Conservation (phyloP, 2,888 invertebrate genomes). For the Pseudanteris insignis region DNA sequence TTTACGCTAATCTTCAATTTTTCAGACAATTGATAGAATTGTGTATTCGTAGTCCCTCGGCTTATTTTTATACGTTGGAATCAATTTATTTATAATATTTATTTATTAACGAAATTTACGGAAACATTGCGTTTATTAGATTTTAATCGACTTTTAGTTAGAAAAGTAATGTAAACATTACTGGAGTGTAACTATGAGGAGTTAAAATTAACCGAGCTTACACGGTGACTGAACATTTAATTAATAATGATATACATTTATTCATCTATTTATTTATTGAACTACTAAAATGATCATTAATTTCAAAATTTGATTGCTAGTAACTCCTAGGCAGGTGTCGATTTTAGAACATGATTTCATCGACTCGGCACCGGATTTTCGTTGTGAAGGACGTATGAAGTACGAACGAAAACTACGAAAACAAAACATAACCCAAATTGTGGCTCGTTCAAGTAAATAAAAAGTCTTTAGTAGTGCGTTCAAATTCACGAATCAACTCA, state of each 20-base stretch:
- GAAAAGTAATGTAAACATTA: conserved; percentile 18
- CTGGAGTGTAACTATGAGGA: conserved; percentile 19
- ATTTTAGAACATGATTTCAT: conserved; percentile 29
- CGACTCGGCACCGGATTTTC: conserved; percentile 27
- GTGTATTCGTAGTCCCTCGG: conserved; percentile 35
- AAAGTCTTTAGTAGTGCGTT: conserved; percentile 23
- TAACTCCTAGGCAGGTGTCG: conserved; percentile 19
- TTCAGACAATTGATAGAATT: conserved; percentile 1
- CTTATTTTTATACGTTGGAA: conserved; percentile 20
- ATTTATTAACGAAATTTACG: conserved; percentile 31
- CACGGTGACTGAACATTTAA: conserved; percentile 17
- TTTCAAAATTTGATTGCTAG: conserved; percentile 10
- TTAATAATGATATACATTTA: conserved; percentile 14
- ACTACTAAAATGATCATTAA: conserved; percentile 17
- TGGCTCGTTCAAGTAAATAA: conserved; percentile 20
- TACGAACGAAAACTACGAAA: conserved; percentile 9
- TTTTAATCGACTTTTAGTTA: conserved; percentile 14
- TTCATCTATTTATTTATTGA: conserved; percentile 31
- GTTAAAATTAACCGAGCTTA: conserved; percentile 22
- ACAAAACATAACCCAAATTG: conserved; percentile 4
- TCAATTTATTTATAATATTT: conserved; percentile 44
- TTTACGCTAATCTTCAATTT: no score
- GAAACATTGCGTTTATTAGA: conserved; percentile 24
- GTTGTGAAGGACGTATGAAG: conserved; percentile 14
- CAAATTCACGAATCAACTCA: conserved; percentile 8